Percentiles rank a stretch among this genome's conserved stretches.
These are phyloP conservation scores for Machimus atricapillus DNA, from an alignment of 2,888 invertebrate genomes.

Conservation along the genomic window DNA sequence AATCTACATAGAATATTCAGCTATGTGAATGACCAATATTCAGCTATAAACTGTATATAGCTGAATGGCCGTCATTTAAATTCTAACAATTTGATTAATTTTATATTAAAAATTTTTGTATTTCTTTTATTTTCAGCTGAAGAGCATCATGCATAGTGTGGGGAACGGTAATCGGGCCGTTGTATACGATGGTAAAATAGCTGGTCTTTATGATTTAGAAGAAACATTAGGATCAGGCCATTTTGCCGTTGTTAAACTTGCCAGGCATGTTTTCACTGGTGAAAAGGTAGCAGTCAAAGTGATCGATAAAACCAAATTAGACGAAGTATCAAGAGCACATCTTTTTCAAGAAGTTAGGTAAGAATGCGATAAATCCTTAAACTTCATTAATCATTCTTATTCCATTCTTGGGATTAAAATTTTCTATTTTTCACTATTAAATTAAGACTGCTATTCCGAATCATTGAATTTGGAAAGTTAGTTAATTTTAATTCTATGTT, in stretches of 20 bases:
- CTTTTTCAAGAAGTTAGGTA: conserved; percentile 89
- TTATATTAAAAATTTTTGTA: background rate
- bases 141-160: conserved; percentile 47
- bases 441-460: no score
- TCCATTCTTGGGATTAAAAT: no score
- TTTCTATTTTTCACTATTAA: no score
- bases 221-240: conserved; percentile 98
- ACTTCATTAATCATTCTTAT: no score
- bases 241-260: conserved; percentile 97
- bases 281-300: conserved; percentile 98
- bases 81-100: background rate
- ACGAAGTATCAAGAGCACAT: conserved; percentile 94
- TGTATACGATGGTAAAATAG: conserved; percentile 85
- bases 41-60: no score
- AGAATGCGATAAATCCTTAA: conserved; percentile 40
- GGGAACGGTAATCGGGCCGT: conserved; percentile 49
- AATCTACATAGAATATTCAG: background rate
- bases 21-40: background rate
- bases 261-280: conserved; percentile 97
- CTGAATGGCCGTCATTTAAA: background rate
- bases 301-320: conserved; percentile 97
- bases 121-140: background rate
- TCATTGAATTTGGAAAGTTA: no score
- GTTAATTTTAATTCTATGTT: no score
- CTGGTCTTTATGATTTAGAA: conserved; percentile 96